phyloP scores from a whole-genome alignment of 2,113 vertebrate species.

The Aspiorhynchus laticeps region DNA sequence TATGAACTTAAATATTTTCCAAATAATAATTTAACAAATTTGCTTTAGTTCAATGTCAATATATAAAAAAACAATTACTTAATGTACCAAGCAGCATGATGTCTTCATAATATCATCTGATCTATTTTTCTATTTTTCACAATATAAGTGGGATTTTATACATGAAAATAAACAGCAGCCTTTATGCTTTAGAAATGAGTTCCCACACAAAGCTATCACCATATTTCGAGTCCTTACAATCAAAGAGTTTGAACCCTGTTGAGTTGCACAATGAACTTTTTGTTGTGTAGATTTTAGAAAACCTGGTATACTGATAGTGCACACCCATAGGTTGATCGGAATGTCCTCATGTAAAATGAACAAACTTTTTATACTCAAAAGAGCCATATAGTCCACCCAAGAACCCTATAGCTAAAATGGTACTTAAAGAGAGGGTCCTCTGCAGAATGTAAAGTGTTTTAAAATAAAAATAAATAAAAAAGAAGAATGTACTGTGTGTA shows the following conservation, averaged over 20 bases:
- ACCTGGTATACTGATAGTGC: not conserved
- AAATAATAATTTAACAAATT: not conserved
- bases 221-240: not conserved
- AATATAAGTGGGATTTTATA: not conserved
- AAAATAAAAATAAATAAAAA: not conserved
- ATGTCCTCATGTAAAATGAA: not conserved
- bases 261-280: not conserved
- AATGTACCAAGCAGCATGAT: not conserved
- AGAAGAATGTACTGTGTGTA: not conserved
- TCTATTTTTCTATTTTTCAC: not conserved
- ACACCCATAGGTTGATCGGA: not conserved
- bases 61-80: not conserved
- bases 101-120: not conserved
- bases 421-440: not conserved
- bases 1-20: not conserved
- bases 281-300: not conserved
- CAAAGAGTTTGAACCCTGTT: not conserved
- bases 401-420: not conserved
- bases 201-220: not conserved
- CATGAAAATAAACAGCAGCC: not conserved
- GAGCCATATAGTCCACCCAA: not conserved
- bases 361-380: not conserved
- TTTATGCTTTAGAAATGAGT: not conserved
- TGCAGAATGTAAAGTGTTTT: not conserved
- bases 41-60: not conserved